Evolutionary conservation across 2,888 invertebrate species (phyloP), one percentile per base, ranked within the genome.

Genomic region (Melikaiella ostensackeni): DNA sequence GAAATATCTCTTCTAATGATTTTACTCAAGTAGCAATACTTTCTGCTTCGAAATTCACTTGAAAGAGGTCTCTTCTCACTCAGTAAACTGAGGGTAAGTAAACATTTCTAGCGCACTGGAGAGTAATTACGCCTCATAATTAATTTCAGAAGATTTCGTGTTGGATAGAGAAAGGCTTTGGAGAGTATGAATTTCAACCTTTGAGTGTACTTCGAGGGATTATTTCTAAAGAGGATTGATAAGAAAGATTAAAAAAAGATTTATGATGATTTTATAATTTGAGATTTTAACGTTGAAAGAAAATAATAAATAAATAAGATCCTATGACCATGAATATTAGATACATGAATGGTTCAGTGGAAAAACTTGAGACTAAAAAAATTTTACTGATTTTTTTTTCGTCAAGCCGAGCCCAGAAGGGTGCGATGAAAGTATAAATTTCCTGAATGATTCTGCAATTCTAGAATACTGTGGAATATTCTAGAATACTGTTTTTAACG

Each of bases 111-210:
- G 46, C 16, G 8, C 42, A 66, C 16, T 46, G 46, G 19, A 50
- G n/a, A 46, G 16, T 30, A 66, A 66, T 66, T 66, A 50, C 13
- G 13, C 8, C 9, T 7, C 19, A 46, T 66, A 66, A 66, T 66
- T 46, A 66, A 50, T 27, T 66, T 46, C 9, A 66, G 21, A 64
- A 9, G 19, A 16, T 66, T 7, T 24, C 4, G n/a, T 64, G 11
- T 64, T 13, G 13, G 11, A 57, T 24, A 57, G 6, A 57, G 57
- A 57, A 13, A 57, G 57, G 24, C 57, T 57, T 57, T 21, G 21
- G 21, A 21, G 9, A 55, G 57, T 21, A 24, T 57, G 13, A 57
- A 24, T 24, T 13, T 24, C 24, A 13, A 24, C 5, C 57, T 57
- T 24, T 13, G 11, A 57, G 13, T 57, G 1, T 57, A 13, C 9